Evolutionary conservation across 2,888 invertebrate species (phyloP), one percentile per base, ranked within the genome.

Genomic region (Macrostomum cliftonense): DNA sequence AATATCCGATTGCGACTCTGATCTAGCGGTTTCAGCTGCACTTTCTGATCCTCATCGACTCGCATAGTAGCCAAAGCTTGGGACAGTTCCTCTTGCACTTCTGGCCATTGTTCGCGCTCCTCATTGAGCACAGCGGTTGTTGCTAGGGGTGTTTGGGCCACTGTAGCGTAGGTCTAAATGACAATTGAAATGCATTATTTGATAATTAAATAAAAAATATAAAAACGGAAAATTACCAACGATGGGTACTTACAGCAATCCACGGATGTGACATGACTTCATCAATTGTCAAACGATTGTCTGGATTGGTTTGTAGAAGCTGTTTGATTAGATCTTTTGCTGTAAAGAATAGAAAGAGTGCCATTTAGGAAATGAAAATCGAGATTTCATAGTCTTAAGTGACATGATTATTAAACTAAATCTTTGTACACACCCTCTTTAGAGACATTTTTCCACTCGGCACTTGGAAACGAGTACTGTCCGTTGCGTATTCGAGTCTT

Each of bases 41-140:
- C 80, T 48, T 84, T 74, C 53, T 63, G 62, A 71, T 93, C 93
- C 68, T 89, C 89, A 71, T 93, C 93, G 11, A 95, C 93, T 47
- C 95, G 76, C 93, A 95, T 95, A 45, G 91, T 89, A 42, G 93
- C 91, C 56, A 95, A 73, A 0, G 93, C 91, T 55, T 89, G 79
- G 1, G 87, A 93, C 93, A 95, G 93, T 74, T 95, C 95, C 71
- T 95, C 95, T 72, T 74, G 62, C 2, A 63, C 88, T 63, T 95
- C 93, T 1, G 83, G 83, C 95, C 95, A 97, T 49, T 82, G 79
- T 58, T 87, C 87, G 56, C 82, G 83, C 45, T 85, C 83, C 70
- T 95, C 93, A 36, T 82, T 79, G 20, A 97, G 74, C 61, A 93
- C 79, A 47, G 82, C 76, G 52, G 84, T 79, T 0, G 95, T 93